phyloP scores from a whole-genome alignment of 2,888 invertebrate species.

The Scaptomyza polygonia region DNA sequence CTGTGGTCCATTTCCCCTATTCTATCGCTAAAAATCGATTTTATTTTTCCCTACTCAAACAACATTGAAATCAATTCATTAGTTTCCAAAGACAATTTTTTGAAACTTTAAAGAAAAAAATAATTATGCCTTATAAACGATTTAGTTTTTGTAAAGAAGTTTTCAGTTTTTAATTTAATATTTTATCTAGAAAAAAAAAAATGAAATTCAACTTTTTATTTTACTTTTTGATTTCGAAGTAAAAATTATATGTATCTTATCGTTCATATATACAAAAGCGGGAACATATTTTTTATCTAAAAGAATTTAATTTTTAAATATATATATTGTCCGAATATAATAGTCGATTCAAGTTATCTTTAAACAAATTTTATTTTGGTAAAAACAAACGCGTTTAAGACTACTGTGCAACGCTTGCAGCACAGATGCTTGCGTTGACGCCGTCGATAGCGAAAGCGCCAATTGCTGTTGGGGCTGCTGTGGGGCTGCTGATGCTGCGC shows the following conservation, averaged over 20 bases:
- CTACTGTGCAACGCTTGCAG: constrained; percentile 44
- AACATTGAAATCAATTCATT: not conserved
- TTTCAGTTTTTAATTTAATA: not conserved
- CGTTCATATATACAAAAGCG: not conserved
- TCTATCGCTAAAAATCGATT: constrained; percentile 1
- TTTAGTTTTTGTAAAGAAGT: not conserved
- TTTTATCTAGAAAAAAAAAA: too few species aligned
- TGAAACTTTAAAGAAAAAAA: too few species aligned
- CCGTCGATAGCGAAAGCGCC: constrained; percentile 42
- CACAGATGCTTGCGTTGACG: constrained; percentile 35
- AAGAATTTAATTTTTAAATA: too few species aligned
- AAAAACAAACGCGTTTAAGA: too few species aligned
- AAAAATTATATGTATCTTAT: not conserved
- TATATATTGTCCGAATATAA: too few species aligned
- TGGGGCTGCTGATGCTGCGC: constrained; percentile 55
- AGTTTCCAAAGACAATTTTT: not conserved
- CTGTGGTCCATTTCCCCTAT: constrained; percentile 28
- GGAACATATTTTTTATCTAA: not conserved
- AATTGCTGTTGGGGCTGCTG: constrained; percentile 49
- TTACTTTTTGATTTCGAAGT: not conserved
- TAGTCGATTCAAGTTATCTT: too few species aligned
- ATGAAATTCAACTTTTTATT: too few species aligned
- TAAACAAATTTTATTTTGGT: not conserved
- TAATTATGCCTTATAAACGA: too few species aligned
- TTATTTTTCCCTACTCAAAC: not conserved